Conservation (phyloP, 2,888 invertebrate species). For the Agelastica alni region DNA sequence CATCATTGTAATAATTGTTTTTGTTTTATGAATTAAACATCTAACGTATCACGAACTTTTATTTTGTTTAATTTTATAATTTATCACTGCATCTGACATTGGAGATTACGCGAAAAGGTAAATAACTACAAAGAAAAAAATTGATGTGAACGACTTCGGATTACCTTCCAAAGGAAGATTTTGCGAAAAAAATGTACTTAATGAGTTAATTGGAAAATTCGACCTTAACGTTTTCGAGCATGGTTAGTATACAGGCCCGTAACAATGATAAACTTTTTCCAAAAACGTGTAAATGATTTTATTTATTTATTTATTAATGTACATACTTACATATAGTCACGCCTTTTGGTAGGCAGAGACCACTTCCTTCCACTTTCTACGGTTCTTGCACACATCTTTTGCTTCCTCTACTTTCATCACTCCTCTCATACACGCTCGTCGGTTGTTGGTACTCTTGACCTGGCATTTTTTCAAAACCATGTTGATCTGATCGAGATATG, state of each 20-base stretch:
- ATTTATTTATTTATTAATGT: not conserved
- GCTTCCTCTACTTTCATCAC: too few relatives aligned
- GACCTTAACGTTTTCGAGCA: not conserved
- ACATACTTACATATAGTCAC: not conserved
- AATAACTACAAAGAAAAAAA: not conserved
- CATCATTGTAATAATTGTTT: not conserved
- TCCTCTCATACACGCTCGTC: too few relatives aligned
- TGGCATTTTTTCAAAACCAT: too few relatives aligned
- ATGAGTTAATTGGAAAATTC: not conserved
- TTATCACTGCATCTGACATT: not conserved
- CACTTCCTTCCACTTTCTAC: too few relatives aligned
- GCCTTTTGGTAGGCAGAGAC: too few relatives aligned
- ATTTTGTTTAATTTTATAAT: too few relatives aligned
- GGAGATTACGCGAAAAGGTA: too few relatives aligned
- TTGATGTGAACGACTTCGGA: not conserved
- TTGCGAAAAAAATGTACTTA: not conserved
- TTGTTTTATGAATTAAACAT: not conserved
- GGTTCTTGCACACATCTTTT: too few relatives aligned
- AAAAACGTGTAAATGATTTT: not conserved
- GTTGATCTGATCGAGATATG: too few relatives aligned
- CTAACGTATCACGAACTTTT: not conserved
- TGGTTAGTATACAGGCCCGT: not conserved
- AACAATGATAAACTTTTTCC: not conserved
- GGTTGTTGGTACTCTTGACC: too few relatives aligned
- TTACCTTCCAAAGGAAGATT: too few relatives aligned